Evolutionary conservation across 2,113 vertebrate species (phyloP), one percentile per base, ranked within the genome.

Genomic region (Limanda limanda): DNA sequence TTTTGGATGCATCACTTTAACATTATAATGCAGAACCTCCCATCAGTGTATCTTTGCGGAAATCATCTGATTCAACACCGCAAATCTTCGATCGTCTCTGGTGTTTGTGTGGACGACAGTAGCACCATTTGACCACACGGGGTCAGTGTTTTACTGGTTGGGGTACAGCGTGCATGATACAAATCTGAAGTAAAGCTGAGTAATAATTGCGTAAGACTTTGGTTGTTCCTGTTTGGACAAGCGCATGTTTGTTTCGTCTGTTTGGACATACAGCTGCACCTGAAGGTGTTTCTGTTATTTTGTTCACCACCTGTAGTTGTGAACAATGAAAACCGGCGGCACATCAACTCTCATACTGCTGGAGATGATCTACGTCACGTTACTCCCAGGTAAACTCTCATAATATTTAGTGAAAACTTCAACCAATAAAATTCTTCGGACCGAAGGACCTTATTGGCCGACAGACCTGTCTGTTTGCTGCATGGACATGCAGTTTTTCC

Each of bases 371-470:
- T 67, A 15, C 58, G 11, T 84, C 52, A 42, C 70, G 20, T 45
- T 77, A n/a, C 48, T 86, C 2, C 12, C 70, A 82, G 73, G 89
- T 91, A 64, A n/a, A n/a, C n/a, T n/a, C n/a, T n/a, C n/a, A n/a
- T n/a, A n/a, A n/a, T n/a, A n/a, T n/a, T n/a, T n/a, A n/a, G n/a
- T n/a, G n/a, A n/a, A n/a, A n/a, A n/a, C n/a, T n/a, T n/a, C n/a
- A n/a, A n/a, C n/a, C n/a, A n/a, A n/a, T n/a, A n/a, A n/a, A n/a
- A n/a, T n/a, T n/a, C n/a, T n/a, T n/a, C n/a, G n/a, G n/a, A n/a
- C n/a, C n/a, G n/a, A n/a, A n/a, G n/a, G n/a, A n/a, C n/a, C n/a
- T n/a, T n/a, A n/a, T n/a, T n/a, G n/a, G n/a, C n/a, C n/a, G n/a
- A n/a, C n/a, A n/a, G n/a, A n/a, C n/a, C n/a, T n/a, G n/a, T n/a